Base-by-base conservation (phyloP, 2,113 vertebrate species). In the Chionis minor region DNA sequence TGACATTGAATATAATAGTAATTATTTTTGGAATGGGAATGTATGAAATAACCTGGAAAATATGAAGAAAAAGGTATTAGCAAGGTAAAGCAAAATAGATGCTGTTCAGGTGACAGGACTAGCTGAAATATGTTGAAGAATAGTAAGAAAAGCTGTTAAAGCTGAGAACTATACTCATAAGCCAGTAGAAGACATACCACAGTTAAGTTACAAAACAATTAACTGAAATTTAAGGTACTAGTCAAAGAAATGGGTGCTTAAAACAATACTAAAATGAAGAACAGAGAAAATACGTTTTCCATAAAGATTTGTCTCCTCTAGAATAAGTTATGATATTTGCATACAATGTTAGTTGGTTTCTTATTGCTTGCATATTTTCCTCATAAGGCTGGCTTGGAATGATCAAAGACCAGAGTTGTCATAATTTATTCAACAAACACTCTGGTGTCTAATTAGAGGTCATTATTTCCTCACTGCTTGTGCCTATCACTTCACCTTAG, bases 391-490 rank as follows among this genome's bases (percentile, higher is more conserved):
- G 44, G 18, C 24, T 83, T 55, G 38, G 55, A 91, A 83, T n/a
- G 58, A 90, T 84, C 69, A 81, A 80, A 83, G 62, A 78, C 62
- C 66, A 47, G 42, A 54, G 38, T 32, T 84, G 22, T 38, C 32
- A 54, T 55, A 90, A 93, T 91, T 84, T 94, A 91, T 87, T 77
- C 44, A 83, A 78, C 32, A 96, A 81, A 77, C n/a, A 56, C 49
- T 77, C 74, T 24, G 17, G 27, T 84, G 63, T 86, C 42, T 94
- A 87, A 84, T 94, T 94, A 85, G 73, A 90, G 81, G 78, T 59
- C 42, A 86, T 72, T 44, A 71, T 86, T 95, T 90, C 85, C 58
- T 89, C 81, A 70, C 40, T 83, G 24, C 30, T 62, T 95, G 47
- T 83, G 72, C 33, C 30, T 71, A 71, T 77, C 49, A 59, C 52